These are phyloP conservation scores for Platysternon megacephalum DNA, from an alignment of 2,113 vertebrate genomes.

Conservation along the genomic window DNA sequence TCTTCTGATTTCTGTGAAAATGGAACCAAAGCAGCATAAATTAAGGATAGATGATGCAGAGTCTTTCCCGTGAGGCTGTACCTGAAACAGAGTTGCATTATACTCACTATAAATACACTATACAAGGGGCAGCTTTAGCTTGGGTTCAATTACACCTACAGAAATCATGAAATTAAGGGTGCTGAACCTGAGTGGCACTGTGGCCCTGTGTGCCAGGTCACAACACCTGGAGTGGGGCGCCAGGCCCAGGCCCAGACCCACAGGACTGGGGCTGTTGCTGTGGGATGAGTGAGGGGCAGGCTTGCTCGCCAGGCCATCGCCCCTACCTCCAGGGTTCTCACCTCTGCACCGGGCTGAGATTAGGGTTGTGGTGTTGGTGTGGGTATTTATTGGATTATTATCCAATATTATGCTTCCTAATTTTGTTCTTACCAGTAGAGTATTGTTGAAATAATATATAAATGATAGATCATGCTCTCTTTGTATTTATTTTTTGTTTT, in stretches of 20 bases:
- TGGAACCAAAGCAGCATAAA: slow-evolving; percentile 88
- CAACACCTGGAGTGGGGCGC: neutral
- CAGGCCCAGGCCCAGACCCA: neutral
- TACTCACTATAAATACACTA: neutral
- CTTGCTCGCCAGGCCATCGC: neutral
- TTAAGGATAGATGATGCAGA: slow-evolving; percentile 84
- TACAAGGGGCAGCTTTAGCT: neutral
- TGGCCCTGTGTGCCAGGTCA: too few species aligned
- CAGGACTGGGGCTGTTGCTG: neutral
- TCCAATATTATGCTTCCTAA: neutral
- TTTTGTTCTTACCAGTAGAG: neutral
- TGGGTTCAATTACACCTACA: neutral
- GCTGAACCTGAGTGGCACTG: neutral
- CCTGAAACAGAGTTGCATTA: slow-evolving; percentile 63
- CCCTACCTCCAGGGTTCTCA: neutral
- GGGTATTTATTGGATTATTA: neutral
- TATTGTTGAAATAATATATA: neutral
- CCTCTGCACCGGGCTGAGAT: neutral
- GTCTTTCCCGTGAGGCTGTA: slow-evolving; percentile 82
- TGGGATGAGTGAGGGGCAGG: neutral
- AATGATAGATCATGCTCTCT: neutral
- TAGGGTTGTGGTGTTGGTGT: neutral
- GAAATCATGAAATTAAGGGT: neutral
- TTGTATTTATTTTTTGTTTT: neutral
- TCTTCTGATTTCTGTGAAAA: slow-evolving; percentile 85